A percentile compares a stretch with the other conserved stretches of the same genome.
These are phyloP conservation scores for Falco berigora DNA, from an alignment of 2,797 vertebrate genomes.

Conservation along the genomic window DNA sequence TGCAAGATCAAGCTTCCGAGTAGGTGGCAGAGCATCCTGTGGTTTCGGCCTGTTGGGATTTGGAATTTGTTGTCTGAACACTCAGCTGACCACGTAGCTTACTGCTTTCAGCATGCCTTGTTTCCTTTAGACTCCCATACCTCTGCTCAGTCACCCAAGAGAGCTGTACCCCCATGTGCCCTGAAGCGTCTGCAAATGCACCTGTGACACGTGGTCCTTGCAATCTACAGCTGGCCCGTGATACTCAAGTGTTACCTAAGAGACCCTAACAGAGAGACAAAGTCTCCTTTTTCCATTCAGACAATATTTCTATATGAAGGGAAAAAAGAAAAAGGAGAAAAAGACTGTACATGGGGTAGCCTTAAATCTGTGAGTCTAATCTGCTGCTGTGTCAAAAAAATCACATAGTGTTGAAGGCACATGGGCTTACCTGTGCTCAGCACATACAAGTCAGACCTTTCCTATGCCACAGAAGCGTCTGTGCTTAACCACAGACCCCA, in stretches of 20 bases:
- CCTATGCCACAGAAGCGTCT: not conserved
- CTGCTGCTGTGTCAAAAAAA: not conserved
- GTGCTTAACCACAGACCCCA: not conserved
- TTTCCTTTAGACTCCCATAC: not conserved
- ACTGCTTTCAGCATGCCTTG: not conserved
- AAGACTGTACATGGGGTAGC: not conserved
- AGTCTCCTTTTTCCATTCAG: not conserved
- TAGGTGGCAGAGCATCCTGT: not conserved
- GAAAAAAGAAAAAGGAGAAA: rapidly evolving
- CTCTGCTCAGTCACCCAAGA: not conserved
- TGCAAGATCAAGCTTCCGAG: not conserved
- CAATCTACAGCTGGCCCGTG: not conserved
- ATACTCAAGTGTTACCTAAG: not conserved
- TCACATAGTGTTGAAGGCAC: not conserved
- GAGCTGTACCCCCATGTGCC: not conserved
- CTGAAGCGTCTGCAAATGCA: not conserved
- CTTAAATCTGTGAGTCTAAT: not conserved
- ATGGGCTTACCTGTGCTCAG: not conserved
- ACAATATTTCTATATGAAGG: not conserved
- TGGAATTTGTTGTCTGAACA: not conserved
- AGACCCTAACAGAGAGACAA: not conserved
- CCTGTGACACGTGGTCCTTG: not conserved
- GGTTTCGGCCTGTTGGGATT: not conserved
- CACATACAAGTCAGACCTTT: not conserved
- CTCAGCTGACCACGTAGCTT: not conserved